These are phyloP conservation scores for Octodon degus DNA, from an alignment of 2,113 vertebrate genomes.

Conservation along the genomic window DNA sequence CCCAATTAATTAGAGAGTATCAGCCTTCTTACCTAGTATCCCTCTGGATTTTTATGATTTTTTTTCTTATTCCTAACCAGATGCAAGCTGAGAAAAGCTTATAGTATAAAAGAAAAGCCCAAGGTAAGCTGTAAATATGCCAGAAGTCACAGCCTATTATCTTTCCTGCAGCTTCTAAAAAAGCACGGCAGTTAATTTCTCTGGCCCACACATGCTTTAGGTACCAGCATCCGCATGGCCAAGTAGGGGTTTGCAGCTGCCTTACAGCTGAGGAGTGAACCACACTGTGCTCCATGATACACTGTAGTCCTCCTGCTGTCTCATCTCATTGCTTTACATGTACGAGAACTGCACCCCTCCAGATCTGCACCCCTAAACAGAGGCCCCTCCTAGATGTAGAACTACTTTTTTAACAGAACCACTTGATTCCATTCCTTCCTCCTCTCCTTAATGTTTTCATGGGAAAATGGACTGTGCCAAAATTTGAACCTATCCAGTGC, in stretches of 20 bases:
- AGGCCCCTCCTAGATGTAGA: neutral
- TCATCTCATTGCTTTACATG: conserved; percentile 22
- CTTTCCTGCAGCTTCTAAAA: conserved; percentile 50
- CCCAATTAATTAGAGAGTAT: conserved; percentile 13
- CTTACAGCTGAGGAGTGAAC: conserved; percentile 15
- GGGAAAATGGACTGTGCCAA: neutral
- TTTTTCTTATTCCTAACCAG: conserved; percentile 64
- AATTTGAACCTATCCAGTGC: neutral
- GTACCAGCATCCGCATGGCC: neutral
- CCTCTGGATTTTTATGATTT: conserved; percentile 52
- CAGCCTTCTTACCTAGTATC: conserved; percentile 13
- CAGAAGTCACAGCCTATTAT: neutral
- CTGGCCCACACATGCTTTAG: neutral
- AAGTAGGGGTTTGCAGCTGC: conserved; percentile 11
- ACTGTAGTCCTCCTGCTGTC: neutral
- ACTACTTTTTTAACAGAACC: neutral
- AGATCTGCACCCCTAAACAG: neutral
- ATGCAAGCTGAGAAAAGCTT: conserved; percentile 47
- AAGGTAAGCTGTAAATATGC: conserved; percentile 32
- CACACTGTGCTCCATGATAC: neutral
- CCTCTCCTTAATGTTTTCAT: neutral
- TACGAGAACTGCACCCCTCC: neutral
- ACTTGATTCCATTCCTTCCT: neutral
- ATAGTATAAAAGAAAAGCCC: conserved; percentile 48
- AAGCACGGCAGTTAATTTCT: conserved; percentile 23